Evolutionary conservation across 1,140 invertebrate genomes (phyloP).

Genomic region (Drosophila kepulauana): DNA sequence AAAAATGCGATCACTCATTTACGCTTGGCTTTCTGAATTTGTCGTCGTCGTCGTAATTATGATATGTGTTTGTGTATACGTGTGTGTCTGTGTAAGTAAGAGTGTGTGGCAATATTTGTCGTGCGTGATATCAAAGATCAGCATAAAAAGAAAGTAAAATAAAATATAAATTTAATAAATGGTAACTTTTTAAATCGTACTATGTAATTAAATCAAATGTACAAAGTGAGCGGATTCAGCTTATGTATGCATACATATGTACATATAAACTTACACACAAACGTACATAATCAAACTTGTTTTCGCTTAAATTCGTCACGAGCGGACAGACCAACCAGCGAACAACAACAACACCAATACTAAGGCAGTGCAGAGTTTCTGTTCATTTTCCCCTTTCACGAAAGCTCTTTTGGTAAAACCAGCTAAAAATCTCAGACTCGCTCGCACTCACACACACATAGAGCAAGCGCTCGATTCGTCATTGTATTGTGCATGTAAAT

Average conservation of each 20-base stretch:
- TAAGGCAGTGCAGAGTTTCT: conserved; percentile 45
- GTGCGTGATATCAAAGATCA: conserved; percentile 11
- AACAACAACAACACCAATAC: conserved; percentile 26
- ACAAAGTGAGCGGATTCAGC: conserved; percentile 26
- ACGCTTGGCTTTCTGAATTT: conserved; percentile 48
- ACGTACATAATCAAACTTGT: conserved; percentile 67
- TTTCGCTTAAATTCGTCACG: conserved; percentile 59
- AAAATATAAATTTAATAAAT: neutral
- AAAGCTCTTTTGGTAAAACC: conserved; percentile 75
- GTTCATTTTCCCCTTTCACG: conserved; percentile 75
- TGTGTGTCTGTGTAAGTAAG: conserved; percentile 20
- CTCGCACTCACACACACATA: conserved; percentile 30
- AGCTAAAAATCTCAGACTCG: conserved; percentile 65
- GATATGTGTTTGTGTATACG: conserved; percentile 12
- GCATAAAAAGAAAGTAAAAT: conserved; percentile 5
- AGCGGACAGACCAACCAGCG: conserved; percentile 8
- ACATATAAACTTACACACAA: conserved; percentile 41
- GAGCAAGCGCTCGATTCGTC: conserved; percentile 12
- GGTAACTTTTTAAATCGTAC: neutral
- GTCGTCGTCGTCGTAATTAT: conserved; percentile 30
- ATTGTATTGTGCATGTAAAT: conserved; percentile 76
- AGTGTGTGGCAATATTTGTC: conserved; percentile 15
- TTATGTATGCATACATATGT: conserved; percentile 14
- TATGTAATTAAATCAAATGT: conserved; percentile 2
- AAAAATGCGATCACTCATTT: conserved; percentile 45